These are phyloP conservation scores for Vulpes ferrilata DNA, from an alignment of 2,113 vertebrate species.

Conservation along the genomic window DNA sequence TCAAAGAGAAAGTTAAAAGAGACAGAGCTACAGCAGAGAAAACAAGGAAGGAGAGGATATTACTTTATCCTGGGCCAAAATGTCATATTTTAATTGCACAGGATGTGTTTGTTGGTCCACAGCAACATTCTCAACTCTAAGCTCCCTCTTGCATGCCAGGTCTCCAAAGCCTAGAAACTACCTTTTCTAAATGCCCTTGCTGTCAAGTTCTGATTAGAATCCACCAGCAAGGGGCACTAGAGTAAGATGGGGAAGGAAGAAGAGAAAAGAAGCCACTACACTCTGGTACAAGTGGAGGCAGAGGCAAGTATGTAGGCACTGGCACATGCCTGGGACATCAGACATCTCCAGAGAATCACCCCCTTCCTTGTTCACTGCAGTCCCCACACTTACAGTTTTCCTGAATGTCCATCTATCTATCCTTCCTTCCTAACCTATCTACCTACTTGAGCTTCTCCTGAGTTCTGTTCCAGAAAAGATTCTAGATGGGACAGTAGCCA, in stretches of 20 bases:
- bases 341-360: neutral
- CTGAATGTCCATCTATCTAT: neutral
- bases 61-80: neutral
- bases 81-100: neutral
- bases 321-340: neutral
- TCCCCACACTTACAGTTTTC: neutral
- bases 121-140: neutral
- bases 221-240: neutral
- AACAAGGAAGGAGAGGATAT: neutral
- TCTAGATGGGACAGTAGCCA: neutral
- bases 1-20: neutral
- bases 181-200: neutral
- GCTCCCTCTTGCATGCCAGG: neutral
- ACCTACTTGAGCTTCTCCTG: neutral
- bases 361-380: neutral
- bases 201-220: neutral
- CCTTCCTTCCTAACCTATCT: neutral
- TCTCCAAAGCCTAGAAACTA: neutral
- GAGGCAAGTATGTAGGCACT: accelerated
- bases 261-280: neutral
- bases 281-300: too few species aligned
- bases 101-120: too few species aligned
- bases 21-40: neutral
- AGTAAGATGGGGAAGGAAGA: neutral
- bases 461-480: neutral